Conservation (phyloP, 2,113 vertebrate genomes). For the Ammodytes dubius region DNA sequence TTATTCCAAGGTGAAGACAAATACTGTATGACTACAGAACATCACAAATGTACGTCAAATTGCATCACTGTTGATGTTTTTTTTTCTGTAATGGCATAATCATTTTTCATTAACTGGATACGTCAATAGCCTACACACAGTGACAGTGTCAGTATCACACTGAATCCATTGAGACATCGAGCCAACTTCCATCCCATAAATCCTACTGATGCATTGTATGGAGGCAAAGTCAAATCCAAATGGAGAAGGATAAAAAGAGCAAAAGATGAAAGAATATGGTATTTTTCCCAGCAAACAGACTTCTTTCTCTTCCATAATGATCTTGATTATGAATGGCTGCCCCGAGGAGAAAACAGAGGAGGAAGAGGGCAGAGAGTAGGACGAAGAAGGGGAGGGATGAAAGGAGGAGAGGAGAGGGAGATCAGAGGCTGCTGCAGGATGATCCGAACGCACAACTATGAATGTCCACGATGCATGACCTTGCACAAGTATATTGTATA, state of each 20-base stretch:
- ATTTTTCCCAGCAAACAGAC: slow-evolving; percentile 13
- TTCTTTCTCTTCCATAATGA: slow-evolving; percentile 48
- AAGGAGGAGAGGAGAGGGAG: slow-evolving; percentile 30
- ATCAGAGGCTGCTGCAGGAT: slow-evolving; percentile 60
- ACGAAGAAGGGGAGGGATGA: neutral
- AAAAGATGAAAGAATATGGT: slow-evolving; percentile 57
- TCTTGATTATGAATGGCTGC: slow-evolving; percentile 65
- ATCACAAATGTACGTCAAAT: neutral
- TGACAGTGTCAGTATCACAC: neutral
- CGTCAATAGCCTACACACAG: neutral
- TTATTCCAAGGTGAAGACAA: neutral
- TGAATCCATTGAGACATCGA: neutral
- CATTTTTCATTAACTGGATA: neutral
- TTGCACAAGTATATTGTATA: neutral
- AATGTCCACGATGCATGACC: slow-evolving; percentile 46
- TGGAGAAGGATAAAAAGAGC: slow-evolving; percentile 27
- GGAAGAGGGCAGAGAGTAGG: neutral
- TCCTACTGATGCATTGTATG: slow-evolving; percentile 30
- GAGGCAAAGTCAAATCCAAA: slow-evolving; percentile 41
- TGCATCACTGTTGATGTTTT: neutral
- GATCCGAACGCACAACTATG: slow-evolving; percentile 41
- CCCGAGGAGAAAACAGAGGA: slow-evolving; percentile 46
- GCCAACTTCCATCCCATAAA: slow-evolving; percentile 33
- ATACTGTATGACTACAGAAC: neutral
- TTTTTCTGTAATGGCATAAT: neutral